Percentiles rank a stretch among this genome's conserved stretches.
Evolutionary conservation across 2,888 invertebrate species (phyloP).

Genomic region (Xestobium rufovillosum): DNA sequence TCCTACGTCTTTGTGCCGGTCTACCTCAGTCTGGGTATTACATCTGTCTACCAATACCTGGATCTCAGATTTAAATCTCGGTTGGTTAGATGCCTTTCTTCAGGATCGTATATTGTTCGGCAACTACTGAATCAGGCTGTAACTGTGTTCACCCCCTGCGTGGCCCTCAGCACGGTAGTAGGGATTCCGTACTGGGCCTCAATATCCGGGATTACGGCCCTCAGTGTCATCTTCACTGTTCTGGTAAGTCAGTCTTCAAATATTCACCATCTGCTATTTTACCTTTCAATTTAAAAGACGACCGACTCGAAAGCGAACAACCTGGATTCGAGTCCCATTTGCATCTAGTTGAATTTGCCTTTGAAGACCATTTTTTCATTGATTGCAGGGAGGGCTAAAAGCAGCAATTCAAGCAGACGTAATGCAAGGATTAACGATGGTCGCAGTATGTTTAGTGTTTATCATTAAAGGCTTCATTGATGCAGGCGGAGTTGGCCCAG

Average conservation of each 20-base stretch:
- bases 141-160: conserved; percentile 83
- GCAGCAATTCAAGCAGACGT: conserved; percentile 81
- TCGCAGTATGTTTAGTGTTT: conserved; percentile 70
- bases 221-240: conserved; percentile 75
- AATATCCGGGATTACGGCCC: conserved; percentile 65
- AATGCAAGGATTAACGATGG: conserved; percentile 84
- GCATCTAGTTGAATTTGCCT: no score
- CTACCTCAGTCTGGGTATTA: conserved; percentile 72
- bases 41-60: conserved; percentile 80
- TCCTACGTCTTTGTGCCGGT: conserved; percentile 79
- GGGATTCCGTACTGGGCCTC: conserved; percentile 80
- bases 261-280: no score
- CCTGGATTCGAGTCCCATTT: no score
- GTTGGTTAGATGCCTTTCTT: conserved; percentile 68
- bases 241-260: conserved; percentile 59
- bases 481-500: conserved; percentile 64
- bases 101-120: conserved; percentile 73
- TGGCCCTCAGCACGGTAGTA: conserved; percentile 76
- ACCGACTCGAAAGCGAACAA: no score
- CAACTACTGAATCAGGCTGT: conserved; percentile 76
- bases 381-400: conserved; percentile 67
- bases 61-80: conserved; percentile 68
- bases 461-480: conserved; percentile 69
- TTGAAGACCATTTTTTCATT: no score
- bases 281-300: no score